Percentiles rank a stretch among this genome's conserved stretches.
Evolutionary conservation across 2,113 vertebrate genomes (phyloP).

Genomic region (Brienomyrus longianalis): DNA sequence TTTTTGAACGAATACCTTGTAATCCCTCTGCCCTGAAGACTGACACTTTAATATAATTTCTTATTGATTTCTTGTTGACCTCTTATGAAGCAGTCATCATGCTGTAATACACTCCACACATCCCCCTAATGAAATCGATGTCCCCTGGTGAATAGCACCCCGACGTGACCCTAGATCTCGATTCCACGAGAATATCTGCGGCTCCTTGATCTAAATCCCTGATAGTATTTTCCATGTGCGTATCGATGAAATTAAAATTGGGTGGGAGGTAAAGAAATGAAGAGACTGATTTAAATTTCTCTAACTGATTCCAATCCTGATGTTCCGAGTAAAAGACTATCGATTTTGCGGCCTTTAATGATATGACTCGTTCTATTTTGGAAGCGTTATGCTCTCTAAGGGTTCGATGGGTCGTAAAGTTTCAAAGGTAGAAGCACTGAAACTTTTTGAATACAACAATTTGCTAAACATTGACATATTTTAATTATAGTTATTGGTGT

Average conservation of each 20-base stretch:
- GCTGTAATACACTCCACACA: constrained; percentile 66
- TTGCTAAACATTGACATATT: neutral
- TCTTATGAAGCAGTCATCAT: constrained; percentile 70
- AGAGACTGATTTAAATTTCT: constrained; percentile 13
- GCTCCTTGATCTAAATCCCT: constrained; percentile 7
- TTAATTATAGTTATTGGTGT: neutral
- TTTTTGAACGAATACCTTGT: neutral
- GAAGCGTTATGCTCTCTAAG: neutral
- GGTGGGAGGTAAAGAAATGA: neutral
- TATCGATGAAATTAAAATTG: constrained; percentile 6
- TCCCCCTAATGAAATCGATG: constrained; percentile 72
- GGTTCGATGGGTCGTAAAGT: neutral
- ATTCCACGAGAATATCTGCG: neutral
- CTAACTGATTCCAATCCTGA: constrained; percentile 5
- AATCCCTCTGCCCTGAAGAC: constrained; percentile 42
- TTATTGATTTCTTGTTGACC: constrained; percentile 75
- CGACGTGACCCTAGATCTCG: constrained; percentile 29
- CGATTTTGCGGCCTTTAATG: neutral
- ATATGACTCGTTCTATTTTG: constrained; percentile 4
- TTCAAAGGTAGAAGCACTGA: neutral
- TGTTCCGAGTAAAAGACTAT: constrained; percentile 11
- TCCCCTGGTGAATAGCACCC: constrained; percentile 46
- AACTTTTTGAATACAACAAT: neutral
- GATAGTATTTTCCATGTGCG: neutral
- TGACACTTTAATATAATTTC: constrained; percentile 64